Conservation (phyloP, 1,140 invertebrate genomes). For the Lepidurus packardi region DNA sequence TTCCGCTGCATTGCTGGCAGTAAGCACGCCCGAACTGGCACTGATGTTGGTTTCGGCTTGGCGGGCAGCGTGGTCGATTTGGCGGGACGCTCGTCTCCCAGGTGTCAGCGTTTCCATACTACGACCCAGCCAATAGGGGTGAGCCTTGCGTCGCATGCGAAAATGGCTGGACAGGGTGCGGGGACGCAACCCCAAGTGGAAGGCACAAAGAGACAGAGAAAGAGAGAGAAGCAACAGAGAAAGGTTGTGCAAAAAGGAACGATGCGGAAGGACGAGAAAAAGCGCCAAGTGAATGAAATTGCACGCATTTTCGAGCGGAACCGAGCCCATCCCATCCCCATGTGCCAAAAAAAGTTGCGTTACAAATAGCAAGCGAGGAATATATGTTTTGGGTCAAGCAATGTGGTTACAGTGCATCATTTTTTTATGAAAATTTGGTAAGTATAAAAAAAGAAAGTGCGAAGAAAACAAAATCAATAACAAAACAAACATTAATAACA, state of each 20-base stretch:
- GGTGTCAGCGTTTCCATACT: constrained; percentile 38
- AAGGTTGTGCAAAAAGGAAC: constrained; percentile 4
- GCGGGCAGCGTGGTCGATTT: background rate
- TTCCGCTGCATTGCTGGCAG: constrained; percentile 12
- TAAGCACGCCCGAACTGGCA: background rate
- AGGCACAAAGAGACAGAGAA: constrained; percentile 23
- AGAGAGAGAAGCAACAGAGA: constrained; percentile 27
- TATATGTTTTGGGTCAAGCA: too few relatives aligned
- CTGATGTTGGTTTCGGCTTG: background rate
- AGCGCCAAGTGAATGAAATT: background rate
- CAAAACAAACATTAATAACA: constrained; percentile 15
- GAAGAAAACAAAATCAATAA: background rate
- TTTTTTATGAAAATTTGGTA: background rate
- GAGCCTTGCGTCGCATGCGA: constrained; percentile 33
- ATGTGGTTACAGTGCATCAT: background rate
- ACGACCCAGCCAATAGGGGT: constrained; percentile 37
- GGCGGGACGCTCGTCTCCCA: constrained; percentile 25
- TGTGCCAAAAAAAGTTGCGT: background rate
- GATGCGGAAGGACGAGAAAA: constrained; percentile 4
- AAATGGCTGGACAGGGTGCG: constrained; percentile 34
- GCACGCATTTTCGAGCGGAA: background rate
- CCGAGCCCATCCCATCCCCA: background rate
- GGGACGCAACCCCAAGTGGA: constrained; percentile 11
- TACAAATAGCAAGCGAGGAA: too few relatives aligned
- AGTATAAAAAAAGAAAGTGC: background rate